phyloP scores from a whole-genome alignment of 2,113 vertebrate genomes.

The Ptilonorhynchus violaceus region DNA sequence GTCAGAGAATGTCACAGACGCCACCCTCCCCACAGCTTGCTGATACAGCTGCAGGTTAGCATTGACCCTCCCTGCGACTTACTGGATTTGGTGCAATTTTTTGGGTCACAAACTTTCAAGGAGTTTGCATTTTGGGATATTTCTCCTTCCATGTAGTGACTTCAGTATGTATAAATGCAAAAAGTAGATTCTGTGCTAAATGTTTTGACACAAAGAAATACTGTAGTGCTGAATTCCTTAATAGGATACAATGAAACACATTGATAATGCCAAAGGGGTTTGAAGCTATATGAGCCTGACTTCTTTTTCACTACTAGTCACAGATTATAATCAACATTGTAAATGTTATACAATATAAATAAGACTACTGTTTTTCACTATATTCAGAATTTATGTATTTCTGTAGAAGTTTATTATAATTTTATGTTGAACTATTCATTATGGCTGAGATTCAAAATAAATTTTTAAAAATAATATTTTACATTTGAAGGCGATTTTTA shows the following conservation, averaged over 20 bases:
- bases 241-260: background rate
- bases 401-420: background rate
- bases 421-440: background rate
- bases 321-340: background rate
- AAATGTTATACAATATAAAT: background rate
- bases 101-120: background rate
- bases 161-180: background rate
- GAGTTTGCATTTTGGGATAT: background rate
- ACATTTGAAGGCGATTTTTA: background rate
- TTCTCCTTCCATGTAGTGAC: background rate
- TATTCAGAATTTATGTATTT: background rate
- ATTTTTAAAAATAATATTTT: background rate
- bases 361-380: background rate
- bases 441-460: background rate
- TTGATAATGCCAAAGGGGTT: background rate
- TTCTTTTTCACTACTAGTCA: background rate
- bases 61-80: background rate
- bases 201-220: background rate
- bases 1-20: constrained; percentile 84
- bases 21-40: constrained; percentile 83
- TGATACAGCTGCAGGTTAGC: constrained; percentile 92
- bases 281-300: background rate
- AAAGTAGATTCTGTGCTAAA: background rate
- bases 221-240: background rate
- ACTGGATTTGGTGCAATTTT: background rate